Base-by-base conservation (phyloP, 2,113 vertebrate genomes). In the Zapus hudsonius region DNA sequence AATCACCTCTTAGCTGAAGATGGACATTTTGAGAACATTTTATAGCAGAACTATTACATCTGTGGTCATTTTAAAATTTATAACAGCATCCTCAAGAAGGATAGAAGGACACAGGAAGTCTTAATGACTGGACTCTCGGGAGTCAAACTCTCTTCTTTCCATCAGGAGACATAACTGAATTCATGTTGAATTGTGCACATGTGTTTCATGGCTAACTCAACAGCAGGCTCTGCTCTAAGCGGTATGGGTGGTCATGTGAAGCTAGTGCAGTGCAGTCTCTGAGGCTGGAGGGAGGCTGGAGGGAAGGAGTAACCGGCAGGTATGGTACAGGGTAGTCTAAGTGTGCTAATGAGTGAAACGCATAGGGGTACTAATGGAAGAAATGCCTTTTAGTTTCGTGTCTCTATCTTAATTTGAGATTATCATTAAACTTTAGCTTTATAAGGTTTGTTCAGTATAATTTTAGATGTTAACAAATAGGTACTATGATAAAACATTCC, bases 401-500 rank as follows among this genome's bases (percentile, higher is more conserved):
- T 44, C 12, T 27, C 12, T 57, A 31, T n/a, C 36, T 57, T 44
- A 33, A 75, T 52, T 83, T 31, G 61, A 94, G 69, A 86, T 61
- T 63, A 15, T 52, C 22, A 55, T 40, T 82, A 76, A 83, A 44
- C 17, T 36, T 83, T 16, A 36, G n/a, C 72, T 87, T 84, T 92
- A 84, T 90, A 38, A 64, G 83, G 16, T 47, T 40, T 79, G 87
- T 44, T 80, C n/a, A 70, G 20, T 86, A 87, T 47, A 75, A 70
- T 81, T 75, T n/a, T 74, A 83, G 86, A 92, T 74, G 67, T 38
- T 44, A 31, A 80, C 59, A 79, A 94, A 73, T 23, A 82, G 38
- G 52, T 87, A 80, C 27, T 36, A 44, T 16, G n/a, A 79, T 69
- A 6, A 73, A 84, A 86, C n/a, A 4, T 69, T 83, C 69, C 31